These are phyloP conservation scores for Numenius arquata DNA, from an alignment of 2,113 vertebrate species.

Conservation along the genomic window DNA sequence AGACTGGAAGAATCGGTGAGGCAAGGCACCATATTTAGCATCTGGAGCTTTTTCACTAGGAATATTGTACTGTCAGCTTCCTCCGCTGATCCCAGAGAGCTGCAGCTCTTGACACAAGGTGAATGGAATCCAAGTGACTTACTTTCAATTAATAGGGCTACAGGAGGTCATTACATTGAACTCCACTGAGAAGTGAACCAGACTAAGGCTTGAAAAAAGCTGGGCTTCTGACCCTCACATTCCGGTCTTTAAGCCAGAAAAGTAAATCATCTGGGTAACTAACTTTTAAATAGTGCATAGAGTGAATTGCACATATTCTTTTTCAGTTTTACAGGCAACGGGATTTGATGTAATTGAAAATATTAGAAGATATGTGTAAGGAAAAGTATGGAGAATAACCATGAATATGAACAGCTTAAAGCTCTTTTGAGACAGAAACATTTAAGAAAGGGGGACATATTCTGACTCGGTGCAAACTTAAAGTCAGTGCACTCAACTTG, in stretches of 20 bases:
- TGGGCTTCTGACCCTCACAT: not conserved
- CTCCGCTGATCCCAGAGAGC: not conserved
- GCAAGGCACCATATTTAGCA: not conserved
- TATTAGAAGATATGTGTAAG: not conserved
- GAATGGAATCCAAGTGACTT: not conserved
- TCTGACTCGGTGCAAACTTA: not conserved
- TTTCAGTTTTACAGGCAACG: not conserved
- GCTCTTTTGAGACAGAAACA: not conserved
- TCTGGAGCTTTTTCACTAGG: not conserved
- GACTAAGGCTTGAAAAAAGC: not conserved
- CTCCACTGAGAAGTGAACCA: not conserved
- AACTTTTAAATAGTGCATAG: not conserved
- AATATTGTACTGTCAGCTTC: not conserved
- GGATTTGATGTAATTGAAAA: not conserved
- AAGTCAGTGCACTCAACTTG: not conserved
- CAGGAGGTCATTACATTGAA: not conserved
- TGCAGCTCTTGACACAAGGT: not conserved
- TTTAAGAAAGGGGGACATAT: not conserved
- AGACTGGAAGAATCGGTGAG: not conserved
- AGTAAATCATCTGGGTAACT: not conserved
- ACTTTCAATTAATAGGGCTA: not conserved
- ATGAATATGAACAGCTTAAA: not conserved
- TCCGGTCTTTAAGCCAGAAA: not conserved
- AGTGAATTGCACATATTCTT: not conserved
- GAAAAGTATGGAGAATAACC: not conserved